These are phyloP conservation scores for Drosophila mayaguana DNA, from an alignment of 2,888 invertebrate genomes.

Conservation along the genomic window DNA sequence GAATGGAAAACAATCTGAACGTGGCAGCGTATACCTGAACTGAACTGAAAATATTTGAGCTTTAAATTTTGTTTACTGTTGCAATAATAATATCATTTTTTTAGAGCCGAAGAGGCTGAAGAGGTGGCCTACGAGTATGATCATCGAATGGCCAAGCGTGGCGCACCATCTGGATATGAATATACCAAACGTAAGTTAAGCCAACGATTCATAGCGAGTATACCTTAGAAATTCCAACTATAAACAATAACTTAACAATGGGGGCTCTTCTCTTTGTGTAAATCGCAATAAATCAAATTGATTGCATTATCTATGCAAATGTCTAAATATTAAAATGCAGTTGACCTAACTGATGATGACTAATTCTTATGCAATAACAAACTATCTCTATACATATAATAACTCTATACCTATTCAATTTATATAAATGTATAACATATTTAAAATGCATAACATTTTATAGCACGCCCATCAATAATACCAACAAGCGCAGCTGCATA, in stretches of 20 bases:
- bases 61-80: conserved; percentile 5
- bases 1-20: conserved; percentile 24
- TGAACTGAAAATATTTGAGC: conserved; percentile 15
- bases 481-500: conserved; percentile 78
- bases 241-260: conserved; percentile 4
- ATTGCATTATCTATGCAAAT: conserved; percentile 30
- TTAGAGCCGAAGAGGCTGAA: conserved; percentile 67
- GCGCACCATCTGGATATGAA: conserved; percentile 66
- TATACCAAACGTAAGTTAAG: conserved; percentile 74
- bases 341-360: conserved; percentile 23
- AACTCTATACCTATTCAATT: conserved; percentile 30
- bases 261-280: conserved; percentile 23
- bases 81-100: conserved; percentile 29
- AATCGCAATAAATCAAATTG: conserved; percentile 15
- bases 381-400: conserved; percentile 24
- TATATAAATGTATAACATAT: conserved; percentile 37
- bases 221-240: not conserved
- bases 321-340: conserved; percentile 21
- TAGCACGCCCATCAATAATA: conserved; percentile 80
- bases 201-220: conserved; percentile 4
- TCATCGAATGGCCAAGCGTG: conserved; percentile 67
- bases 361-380: conserved; percentile 38
- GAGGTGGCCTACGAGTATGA: conserved; percentile 71
- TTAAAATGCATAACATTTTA: conserved; percentile 73
- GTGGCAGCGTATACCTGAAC: conserved; percentile 13